Base-by-base conservation (phyloP, 1,140 invertebrate genomes). In the Tetramorium alpestre region DNA sequence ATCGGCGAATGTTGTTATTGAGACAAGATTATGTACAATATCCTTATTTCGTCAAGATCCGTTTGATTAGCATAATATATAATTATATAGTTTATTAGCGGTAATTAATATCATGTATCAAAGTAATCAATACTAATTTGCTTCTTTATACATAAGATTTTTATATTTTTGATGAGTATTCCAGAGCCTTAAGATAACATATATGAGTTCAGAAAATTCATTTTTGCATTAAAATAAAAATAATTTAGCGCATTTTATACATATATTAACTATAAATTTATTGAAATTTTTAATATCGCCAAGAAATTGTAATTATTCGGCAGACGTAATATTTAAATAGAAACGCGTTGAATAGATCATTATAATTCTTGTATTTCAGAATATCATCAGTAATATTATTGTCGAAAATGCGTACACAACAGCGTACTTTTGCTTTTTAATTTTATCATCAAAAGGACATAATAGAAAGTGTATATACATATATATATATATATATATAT, bases 151-250 rank as follows among this genome's bases (percentile, higher is more conserved):
- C 49, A 77, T 54, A 41, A 76, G 28, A 73, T 6, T 60, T 54
- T 70, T 47, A 58, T 51, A 51, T 70, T 77, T 85, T 85, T 65
- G 18, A 49, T n/a, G 49, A 78, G 62, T 77, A 85, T 85, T 85
- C 82, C 73, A 85, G 69, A 84, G 80, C 38, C 49, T 85, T 78
- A 85, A 85, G 73, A 85, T 64, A 64, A 85, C 82, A 85, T 85
- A 85, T 85, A 85, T 85, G 82, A 85, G 82, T 85, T 85, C 82
- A 85, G 82, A 44, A 44, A 67, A 85, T 54, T 64, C 3, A 44
- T 54, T 54, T 33, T 54, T 64, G 22, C 22, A 44, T 51, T 51
- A 65, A 85, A 78, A 41, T 60, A 3, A 58, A 41, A 33, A 49
- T 60, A 1, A 16, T 22, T 85, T 47, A 75, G n/a, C 49, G n/a